Conservation (phyloP, 2,113 vertebrate genomes). For the Aegithalos caudatus region DNA sequence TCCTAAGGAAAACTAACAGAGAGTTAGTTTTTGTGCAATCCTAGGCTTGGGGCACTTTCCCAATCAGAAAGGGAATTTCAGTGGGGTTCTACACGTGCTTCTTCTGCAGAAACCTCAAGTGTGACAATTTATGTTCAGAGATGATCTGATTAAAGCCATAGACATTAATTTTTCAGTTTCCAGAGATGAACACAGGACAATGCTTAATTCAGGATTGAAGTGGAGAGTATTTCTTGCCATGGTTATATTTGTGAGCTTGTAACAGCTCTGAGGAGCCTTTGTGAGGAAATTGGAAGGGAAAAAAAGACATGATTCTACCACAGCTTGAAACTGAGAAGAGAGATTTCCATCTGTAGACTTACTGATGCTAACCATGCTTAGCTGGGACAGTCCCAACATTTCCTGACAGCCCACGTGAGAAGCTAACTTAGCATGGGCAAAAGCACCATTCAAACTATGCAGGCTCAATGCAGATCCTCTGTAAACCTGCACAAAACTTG, state of each 20-base stretch:
- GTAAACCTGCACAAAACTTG: background rate
- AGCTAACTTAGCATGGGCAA: background rate
- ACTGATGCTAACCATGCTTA: background rate
- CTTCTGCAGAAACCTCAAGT: background rate
- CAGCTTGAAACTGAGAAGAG: background rate
- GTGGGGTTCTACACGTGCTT: background rate
- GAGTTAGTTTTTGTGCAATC: background rate
- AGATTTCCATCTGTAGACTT: background rate
- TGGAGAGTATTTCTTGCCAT: background rate
- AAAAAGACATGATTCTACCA: background rate
- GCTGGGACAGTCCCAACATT: background rate
- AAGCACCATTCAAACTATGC: background rate
- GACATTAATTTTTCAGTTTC: background rate
- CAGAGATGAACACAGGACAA: background rate
- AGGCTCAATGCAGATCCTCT: background rate
- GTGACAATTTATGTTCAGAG: background rate
- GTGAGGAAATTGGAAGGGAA: background rate
- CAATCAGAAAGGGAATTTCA: background rate
- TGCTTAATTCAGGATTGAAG: background rate
- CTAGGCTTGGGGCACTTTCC: background rate
- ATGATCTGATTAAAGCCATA: background rate
- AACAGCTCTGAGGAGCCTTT: background rate
- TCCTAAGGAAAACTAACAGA: background rate
- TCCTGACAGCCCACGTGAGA: background rate
- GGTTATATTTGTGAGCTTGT: background rate